Base-by-base conservation (phyloP, 2,113 vertebrate genomes). In the Labrus mixtus region DNA sequence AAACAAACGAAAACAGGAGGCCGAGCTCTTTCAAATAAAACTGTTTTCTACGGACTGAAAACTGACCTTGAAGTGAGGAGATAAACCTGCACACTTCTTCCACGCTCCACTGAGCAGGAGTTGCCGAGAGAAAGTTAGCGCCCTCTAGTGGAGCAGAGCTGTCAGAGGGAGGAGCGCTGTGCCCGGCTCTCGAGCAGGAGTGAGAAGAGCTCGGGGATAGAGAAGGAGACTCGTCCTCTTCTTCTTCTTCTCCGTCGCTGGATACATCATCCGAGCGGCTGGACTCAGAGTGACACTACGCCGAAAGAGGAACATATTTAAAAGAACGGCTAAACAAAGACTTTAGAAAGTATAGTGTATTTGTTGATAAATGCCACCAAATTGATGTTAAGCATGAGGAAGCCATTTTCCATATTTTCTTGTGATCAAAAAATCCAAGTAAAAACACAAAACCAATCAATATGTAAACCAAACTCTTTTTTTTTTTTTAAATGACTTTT, bases 61-160 rank as follows among this genome's bases (percentile, higher is more conserved):
- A 84, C 91, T 79, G 39, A 98, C 97, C 98, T 96, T 98, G 98
- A 79, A 99, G 93, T 8, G 97, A 98, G 6, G 97, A 96, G 63
- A 99, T 99, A 68, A 99, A 99, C 80, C 96, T 95, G 0, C 95
- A 98, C 66, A 99, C 98, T 86, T 99, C 97, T 48, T 98, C 96
- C 68, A 99, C 97, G 1, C 96, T 97, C 98, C 98, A 99, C 11
- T 95, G 96, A 73, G 95, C 96, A 1, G 98, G 96, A 68, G 94
- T 98, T 16, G 95, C 94, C 23, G 97, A 97, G 23, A 98, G 93
- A 82, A 98, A 98, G 78, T 95, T 93, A 0, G 94, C 95, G 67
- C 96, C 96, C 29, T 97, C 97, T 20, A 97, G 65, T 33, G 90
- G 95, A 17, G 94, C 95, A 4, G 95, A 93, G 57, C 90, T 95